Base-by-base conservation (phyloP, 2,888 invertebrate genomes). In the Xylota segnis region DNA sequence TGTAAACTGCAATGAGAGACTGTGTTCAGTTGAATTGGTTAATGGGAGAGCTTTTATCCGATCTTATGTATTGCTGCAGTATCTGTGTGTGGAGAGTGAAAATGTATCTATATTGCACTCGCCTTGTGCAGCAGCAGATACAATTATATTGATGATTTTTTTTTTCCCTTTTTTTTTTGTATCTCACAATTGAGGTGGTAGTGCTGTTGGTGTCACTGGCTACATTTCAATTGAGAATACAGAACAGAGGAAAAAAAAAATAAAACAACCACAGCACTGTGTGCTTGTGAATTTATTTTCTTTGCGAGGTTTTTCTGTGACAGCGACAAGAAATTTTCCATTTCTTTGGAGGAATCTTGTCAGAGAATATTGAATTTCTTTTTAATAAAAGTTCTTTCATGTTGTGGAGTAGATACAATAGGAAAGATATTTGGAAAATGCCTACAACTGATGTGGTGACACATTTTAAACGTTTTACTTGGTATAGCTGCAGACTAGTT, bases 51-150 rank as follows among this genome's bases (percentile, higher is more conserved):
- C 61, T 23, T 77, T 78, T 71, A 61, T 65, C 58, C 47, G 78
- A 78, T 78, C 78, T 63, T 56, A 37, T 70, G 52, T 54, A 68
- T 63, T 77, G 70, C 77, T 47, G 10, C n/a, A 23, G 23, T 34
- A 16, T 43, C 5, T 27, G 34, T 52, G 23, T 40, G 75, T 18
- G 65, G 10, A 18, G 7, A 52, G 9, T 37, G 7, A 16, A 63
- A 23, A 63, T 74, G 9, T 47, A 37, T 56, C 16, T 32, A 43
- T 45, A 56, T 56, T 68, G 59, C 68, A 45, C 9, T 66, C 12
- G 65, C 27, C 65, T 14, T 58, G 5, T 37, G 40, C 66, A 40
- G 40, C 66, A 40, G 40, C 18, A 16, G 47, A 29, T 14, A 68
- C 27, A 40, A 27, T 23, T 27, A 16, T 12, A 40, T 37, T 43